phyloP scores from a whole-genome alignment of 2,797 vertebrate species.

The Sandelia bainsii region DNA sequence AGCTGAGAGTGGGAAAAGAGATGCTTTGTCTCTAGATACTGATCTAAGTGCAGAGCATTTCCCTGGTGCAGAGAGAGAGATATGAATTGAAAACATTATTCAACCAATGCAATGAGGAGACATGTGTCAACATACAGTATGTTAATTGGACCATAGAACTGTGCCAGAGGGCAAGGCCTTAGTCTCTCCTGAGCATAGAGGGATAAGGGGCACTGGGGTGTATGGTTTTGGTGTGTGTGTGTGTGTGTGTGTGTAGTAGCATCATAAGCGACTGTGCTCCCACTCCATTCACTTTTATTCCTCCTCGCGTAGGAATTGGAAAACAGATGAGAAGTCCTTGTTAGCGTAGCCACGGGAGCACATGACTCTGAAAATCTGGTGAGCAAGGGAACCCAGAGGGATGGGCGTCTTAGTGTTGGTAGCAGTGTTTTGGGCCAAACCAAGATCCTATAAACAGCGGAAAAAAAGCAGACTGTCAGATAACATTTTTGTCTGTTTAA shows the following conservation, averaged over 20 bases:
- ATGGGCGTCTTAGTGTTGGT: constrained; percentile 94
- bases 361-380: constrained; percentile 97
- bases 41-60: constrained; percentile 66
- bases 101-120: constrained; percentile 48
- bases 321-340: constrained; percentile 98
- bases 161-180: constrained; percentile 59
- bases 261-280: constrained; percentile 30
- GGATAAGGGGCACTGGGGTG: constrained; percentile 67
- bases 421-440: constrained; percentile 95
- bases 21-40: constrained; percentile 50
- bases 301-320: constrained; percentile 97
- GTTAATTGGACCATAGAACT: constrained; percentile 63
- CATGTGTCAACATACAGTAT: constrained; percentile 58
- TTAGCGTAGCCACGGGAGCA: constrained; percentile 94
- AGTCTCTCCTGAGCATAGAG: constrained; percentile 69
- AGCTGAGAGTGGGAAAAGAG: constrained; percentile 10
- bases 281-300: constrained; percentile 79
- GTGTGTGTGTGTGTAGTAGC: constrained; percentile 35
- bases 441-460: constrained; percentile 88
- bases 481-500: neutral
- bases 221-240: constrained; percentile 27
- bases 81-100: constrained; percentile 57
- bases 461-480: neutral
- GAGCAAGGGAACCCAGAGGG: constrained; percentile 92
- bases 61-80: constrained; percentile 20